Base-by-base conservation (phyloP, 23 tunicate genomes). In the Ciona savignyi region DNA sequence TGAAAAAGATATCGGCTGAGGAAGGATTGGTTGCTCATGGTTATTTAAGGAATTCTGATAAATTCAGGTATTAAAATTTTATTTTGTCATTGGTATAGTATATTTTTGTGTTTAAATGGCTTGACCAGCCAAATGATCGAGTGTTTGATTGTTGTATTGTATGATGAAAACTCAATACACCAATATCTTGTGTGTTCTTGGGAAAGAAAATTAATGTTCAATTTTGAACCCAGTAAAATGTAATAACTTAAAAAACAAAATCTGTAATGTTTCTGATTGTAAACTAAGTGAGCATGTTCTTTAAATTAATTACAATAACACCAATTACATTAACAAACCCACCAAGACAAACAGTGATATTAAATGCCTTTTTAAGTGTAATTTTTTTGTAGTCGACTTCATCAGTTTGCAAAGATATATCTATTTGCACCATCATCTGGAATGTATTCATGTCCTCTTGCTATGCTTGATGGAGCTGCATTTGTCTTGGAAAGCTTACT, bases 401-500 rank as follows among this genome's bases (percentile, higher is more conserved):
- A 62, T 51, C 98, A 93, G 69, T 80, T 93, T 87, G 84, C 93
- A 48, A 93, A 93, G 74, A 2, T 86, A 30, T 81, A 66, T 74
- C 64, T 93, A 25, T 86, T 78, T 49, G 80, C 86, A 60, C 83
- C 93, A 25, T 81, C 81, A 4, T 93, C 93, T 74, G 98, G 98
- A 30, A 27, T 93, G 35, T 93, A 93, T 74, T 77, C 88, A 20
- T 93, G 98, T 69, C 98, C 98, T 21, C 73, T 93, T 20, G 98
- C 98, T 60, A 93, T 93, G 98, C 80, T 76, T 3, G 98, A 93
- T 78, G 98, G 98, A 20, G 98, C 98, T 35, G 98, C 98, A 22
- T 81, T 80, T 65, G 82, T 93, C 23, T 32, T 84, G 34, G 97
- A 91, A 71, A 75, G 60, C 24, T 62, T 72, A 15, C 15, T 68